Percentiles rank a stretch among this genome's conserved stretches.
phyloP scores from a whole-genome alignment of 2,797 vertebrate species.

The Aulostomus chinensis region DNA sequence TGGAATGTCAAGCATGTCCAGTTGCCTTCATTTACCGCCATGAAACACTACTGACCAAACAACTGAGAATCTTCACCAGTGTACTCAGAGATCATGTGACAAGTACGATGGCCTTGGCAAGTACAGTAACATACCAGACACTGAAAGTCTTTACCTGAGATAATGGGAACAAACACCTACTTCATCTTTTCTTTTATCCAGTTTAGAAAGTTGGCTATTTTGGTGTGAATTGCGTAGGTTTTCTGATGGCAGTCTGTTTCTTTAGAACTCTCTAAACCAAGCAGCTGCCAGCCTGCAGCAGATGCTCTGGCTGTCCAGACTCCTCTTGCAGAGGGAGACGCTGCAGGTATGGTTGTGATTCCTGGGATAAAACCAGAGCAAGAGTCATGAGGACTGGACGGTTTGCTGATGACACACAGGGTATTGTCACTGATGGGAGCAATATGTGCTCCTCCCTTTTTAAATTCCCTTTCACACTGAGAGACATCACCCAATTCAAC shows the following conservation, averaged over 20 bases:
- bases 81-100: too few species aligned
- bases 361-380: conserved; percentile 88
- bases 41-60: too few species aligned
- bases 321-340: conserved; percentile 30
- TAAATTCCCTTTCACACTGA: conserved; percentile 85
- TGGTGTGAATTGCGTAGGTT: conserved; percentile 83
- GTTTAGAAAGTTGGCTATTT: conserved; percentile 83
- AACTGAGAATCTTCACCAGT: too few species aligned
- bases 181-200: conserved; percentile 91
- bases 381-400: conserved; percentile 66
- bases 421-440: conserved; percentile 83
- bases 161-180: conserved; percentile 48
- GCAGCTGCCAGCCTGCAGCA: conserved; percentile 82
- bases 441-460: conserved; percentile 76
- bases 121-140: too few species aligned
- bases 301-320: conserved; percentile 12
- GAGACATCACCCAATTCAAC: conserved; percentile 81
- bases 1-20: too few species aligned
- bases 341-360: conserved; percentile 73
- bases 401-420: conserved; percentile 83
- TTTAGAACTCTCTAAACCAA: conserved; percentile 87
- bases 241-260: conserved; percentile 78
- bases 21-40: too few species aligned
- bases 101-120: too few species aligned
- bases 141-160: not conserved